These are phyloP conservation scores for Sebastiscus albofasciatus DNA, from an alignment of 2,797 vertebrate species.

Conservation along the genomic window DNA sequence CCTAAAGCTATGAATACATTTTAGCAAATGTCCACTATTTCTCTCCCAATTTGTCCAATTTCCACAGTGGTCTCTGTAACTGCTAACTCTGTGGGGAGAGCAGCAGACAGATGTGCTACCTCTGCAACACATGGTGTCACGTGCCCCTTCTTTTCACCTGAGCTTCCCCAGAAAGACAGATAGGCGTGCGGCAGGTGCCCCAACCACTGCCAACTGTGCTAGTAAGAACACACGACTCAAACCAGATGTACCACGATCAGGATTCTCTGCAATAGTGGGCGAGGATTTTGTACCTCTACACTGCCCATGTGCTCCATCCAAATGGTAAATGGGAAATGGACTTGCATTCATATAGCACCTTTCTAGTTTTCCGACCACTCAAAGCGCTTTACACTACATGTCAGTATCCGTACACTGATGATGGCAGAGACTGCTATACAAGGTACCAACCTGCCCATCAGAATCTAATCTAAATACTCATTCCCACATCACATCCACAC, in stretches of 20 bases:
- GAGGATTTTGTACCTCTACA: not conserved
- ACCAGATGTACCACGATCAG: not conserved
- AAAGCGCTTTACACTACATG: too few species aligned
- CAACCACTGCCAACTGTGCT: too few species aligned
- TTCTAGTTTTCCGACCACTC: too few species aligned
- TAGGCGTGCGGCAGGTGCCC: too few species aligned
- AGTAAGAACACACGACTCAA: not conserved
- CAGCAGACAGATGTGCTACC: not conserved
- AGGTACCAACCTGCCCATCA: too few species aligned
- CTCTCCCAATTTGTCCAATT: not conserved
- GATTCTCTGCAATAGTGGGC: not conserved
- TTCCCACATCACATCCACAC: not conserved
- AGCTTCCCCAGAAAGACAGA: too few species aligned
- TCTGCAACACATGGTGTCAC: not conserved
- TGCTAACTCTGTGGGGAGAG: not conserved
- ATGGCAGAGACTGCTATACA: too few species aligned
- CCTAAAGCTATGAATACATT: not conserved
- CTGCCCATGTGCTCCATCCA: not conserved
- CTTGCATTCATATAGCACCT: too few species aligned
- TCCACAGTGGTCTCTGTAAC: not conserved
- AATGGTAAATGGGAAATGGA: too few species aligned
- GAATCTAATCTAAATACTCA: too few species aligned
- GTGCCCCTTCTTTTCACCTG: not conserved
- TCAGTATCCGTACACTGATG: too few species aligned
- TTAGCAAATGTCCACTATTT: not conserved